Evolutionary conservation across 2,888 invertebrate genomes (phyloP).

Genomic region (Drosophila pseudotalamancana): DNA sequence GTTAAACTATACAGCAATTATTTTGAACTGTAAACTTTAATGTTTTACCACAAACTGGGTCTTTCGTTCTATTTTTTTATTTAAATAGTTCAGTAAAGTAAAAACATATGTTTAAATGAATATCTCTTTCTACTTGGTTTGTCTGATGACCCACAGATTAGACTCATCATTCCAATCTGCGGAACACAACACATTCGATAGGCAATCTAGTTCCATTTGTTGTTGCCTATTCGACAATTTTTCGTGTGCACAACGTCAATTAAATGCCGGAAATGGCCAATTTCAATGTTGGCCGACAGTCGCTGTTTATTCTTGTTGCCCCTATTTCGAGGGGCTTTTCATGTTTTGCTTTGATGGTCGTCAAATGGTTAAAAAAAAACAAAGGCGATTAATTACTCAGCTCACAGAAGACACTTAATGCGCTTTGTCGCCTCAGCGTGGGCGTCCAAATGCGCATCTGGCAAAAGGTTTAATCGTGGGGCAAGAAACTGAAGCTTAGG

Average conservation of each 20-base stretch:
- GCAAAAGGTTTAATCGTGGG: constrained; percentile 55
- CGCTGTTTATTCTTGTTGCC: constrained; percentile 34
- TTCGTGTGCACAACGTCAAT: constrained; percentile 63
- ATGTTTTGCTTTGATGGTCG: constrained; percentile 73
- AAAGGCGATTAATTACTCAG: constrained; percentile 75
- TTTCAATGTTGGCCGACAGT: constrained; percentile 64
- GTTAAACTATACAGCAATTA: no score
- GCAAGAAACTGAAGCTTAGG: constrained; percentile 43
- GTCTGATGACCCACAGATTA: constrained; percentile 23
- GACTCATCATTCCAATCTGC: constrained; percentile 24
- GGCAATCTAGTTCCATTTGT: constrained; percentile 55
- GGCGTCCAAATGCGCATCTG: constrained; percentile 17
- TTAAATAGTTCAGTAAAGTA: background rate
- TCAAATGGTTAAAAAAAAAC: constrained; percentile 46
- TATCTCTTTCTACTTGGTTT: background rate
- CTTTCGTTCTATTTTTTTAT: background rate
- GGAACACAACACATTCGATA: constrained; percentile 18
- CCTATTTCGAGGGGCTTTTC: constrained; percentile 66
- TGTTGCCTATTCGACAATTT: constrained; percentile 56
- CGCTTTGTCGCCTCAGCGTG: constrained; percentile 60
- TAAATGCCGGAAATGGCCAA: constrained; percentile 75
- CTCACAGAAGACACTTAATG: constrained; percentile 64
- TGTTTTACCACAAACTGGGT: no score
- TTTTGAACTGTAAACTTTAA: no score
- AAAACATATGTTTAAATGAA: background rate